These are phyloP conservation scores for Salticus scenicus DNA, from an alignment of 2,888 invertebrate genomes.

Conservation along the genomic window DNA sequence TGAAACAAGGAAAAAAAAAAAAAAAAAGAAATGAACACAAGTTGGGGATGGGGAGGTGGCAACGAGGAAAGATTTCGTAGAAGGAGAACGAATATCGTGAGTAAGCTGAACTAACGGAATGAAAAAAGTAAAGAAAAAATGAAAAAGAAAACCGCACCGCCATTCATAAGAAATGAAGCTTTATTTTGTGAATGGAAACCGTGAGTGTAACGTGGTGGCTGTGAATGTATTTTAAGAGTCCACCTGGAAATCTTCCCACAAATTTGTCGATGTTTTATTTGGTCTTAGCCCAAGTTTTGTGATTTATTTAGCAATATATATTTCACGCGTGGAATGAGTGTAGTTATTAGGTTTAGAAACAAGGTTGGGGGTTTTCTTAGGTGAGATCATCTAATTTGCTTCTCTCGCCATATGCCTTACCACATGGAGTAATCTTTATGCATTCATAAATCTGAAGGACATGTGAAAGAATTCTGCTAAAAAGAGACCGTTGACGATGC, in stretches of 20 bases:
- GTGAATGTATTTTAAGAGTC: conserved; percentile 40
- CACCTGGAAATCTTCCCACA: conserved; percentile 41
- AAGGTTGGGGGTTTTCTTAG: background rate
- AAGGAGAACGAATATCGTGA: conserved; percentile 1
- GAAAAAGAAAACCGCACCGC: background rate
- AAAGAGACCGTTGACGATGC: too few species aligned
- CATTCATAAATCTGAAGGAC: too few species aligned
- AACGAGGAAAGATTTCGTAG: background rate
- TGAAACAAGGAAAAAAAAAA: too few species aligned
- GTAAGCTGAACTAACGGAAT: conserved; percentile 12
- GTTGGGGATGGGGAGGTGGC: background rate
- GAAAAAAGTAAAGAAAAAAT: background rate
- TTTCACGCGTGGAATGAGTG: background rate
- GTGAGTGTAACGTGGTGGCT: background rate
- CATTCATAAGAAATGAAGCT: conserved; percentile 32
- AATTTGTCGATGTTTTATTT: background rate
- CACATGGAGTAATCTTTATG: too few species aligned
- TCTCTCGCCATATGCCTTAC: too few species aligned
- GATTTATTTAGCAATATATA: conserved; percentile 2
- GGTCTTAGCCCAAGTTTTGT: background rate
- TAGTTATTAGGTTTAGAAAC: background rate
- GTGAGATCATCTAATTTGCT: too few species aligned
- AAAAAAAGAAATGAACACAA: too few species aligned
- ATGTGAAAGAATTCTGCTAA: too few species aligned
- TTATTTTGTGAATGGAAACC: conserved; percentile 40